Evolutionary conservation across 2,113 vertebrate species (phyloP), one percentile per base, ranked within the genome.

Genomic region (Lasiurus cinereus): DNA sequence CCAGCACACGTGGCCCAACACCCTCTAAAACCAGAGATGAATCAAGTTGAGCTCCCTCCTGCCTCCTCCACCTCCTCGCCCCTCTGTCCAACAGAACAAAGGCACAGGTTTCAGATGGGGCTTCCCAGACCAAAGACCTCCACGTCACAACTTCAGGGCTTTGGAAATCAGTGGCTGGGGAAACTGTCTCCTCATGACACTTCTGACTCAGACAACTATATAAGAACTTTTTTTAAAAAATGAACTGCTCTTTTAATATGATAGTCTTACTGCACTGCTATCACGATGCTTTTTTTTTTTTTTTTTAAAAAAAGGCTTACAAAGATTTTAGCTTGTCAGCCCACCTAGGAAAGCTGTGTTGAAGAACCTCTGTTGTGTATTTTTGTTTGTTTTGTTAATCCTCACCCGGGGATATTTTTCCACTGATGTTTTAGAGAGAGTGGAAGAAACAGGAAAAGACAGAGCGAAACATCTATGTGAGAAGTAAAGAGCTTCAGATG

Each of bases 311-410:
- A 27, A 62, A 79, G 36, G n/a, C 9, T 43, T 88, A 78, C 24
- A 79, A 59, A 95, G 24, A 52, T 77, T 31, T 94, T 14, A 83
- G 64, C 16, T 62, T 90, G 31, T 78, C 46, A 72, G 29, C 29
- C 39, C 16, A 74, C 3, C 73, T 62, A 73, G 67, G 36, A 85
- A 94, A 91, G 31, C 62, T 74, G 59, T 36, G 12, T 39, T 33
- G 31, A 62, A 94, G 77, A 46, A 39, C 8, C 18, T 86, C 54
- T n/a, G 18, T 15, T 91, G 56, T 3, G 21, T 56, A 56, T 83
- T 90, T 83, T 59, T 62, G 59, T 62, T 62, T 27, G 59, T 62
- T 62, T 62, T 27, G 59, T 62, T 62, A 62, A 62, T 62, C 24
- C 22, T 62, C 59, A 62, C 59, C 59, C 10, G 4, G 11, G 59